These are phyloP conservation scores for Mobula hypostoma DNA, from an alignment of 2,113 vertebrate genomes.

Conservation along the genomic window DNA sequence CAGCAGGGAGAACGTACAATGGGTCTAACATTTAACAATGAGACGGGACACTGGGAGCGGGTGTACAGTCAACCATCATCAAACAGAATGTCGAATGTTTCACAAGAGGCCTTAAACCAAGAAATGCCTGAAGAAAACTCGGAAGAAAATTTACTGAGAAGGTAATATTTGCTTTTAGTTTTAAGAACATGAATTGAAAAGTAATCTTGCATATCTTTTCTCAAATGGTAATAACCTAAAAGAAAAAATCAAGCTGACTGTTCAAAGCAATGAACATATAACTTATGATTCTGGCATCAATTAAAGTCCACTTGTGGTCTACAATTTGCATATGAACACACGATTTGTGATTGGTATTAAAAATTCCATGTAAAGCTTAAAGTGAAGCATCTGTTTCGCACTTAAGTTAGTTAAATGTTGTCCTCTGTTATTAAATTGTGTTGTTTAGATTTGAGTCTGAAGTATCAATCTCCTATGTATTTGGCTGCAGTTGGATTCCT, in stretches of 20 bases:
- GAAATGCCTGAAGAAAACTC: constrained; percentile 93
- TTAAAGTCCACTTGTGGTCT: background rate
- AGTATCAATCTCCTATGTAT: background rate
- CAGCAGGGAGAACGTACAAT: constrained; percentile 82
- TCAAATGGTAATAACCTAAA: background rate
- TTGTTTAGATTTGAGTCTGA: background rate
- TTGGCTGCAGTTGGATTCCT: background rate
- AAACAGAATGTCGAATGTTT: constrained; percentile 70
- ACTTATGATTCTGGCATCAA: too few relatives aligned
- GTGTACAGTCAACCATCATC: constrained; percentile 80
- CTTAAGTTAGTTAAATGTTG: background rate
- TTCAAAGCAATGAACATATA: too few relatives aligned
- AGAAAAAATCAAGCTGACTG: background rate
- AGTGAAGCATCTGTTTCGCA: background rate
- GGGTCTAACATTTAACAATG: constrained; percentile 92
- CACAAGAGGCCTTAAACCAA: constrained; percentile 95
- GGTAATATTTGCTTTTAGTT: constrained; percentile 56
- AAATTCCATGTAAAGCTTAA: background rate
- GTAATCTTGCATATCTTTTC: too few relatives aligned
- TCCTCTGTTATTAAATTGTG: background rate
- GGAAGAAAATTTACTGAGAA: constrained; percentile 92
- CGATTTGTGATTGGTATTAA: background rate
- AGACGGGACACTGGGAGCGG: constrained; percentile 89
- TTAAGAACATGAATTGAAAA: background rate
- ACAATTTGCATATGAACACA: background rate